A percentile compares a stretch with the other conserved stretches of the same genome.
Conservation (phyloP, 2,113 vertebrate species). For the Euleptes europaea region DNA sequence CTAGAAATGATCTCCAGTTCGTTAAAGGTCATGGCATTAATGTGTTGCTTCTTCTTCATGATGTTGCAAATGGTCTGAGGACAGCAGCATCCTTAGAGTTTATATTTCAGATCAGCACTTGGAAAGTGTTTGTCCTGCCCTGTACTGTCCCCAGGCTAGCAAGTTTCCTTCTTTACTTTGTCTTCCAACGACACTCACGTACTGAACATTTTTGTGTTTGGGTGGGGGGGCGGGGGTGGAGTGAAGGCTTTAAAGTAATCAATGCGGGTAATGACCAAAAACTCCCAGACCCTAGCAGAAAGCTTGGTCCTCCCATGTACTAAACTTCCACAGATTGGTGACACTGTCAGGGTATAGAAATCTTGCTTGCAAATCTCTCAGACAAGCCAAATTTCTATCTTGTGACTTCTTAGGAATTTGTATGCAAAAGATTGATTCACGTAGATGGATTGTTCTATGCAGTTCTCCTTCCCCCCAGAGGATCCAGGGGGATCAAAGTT, state of each 20-base stretch:
- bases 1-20: background rate
- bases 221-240: background rate
- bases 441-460: background rate
- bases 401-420: too few species aligned
- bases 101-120: background rate
- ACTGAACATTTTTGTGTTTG: background rate
- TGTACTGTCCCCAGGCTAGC: background rate
- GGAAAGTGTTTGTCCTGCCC: background rate
- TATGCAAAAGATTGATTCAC: background rate
- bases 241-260: background rate
- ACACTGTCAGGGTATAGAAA: too few species aligned
- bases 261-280: background rate
- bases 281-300: background rate
- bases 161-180: background rate
- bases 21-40: background rate
- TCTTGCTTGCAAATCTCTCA: background rate
- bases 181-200: background rate
- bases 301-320: background rate
- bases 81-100: rapidly evolving
- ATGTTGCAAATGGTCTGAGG: background rate
- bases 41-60: background rate
- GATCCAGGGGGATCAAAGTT: background rate
- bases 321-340: background rate
- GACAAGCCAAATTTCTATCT: background rate
- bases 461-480: background rate